These are phyloP conservation scores for Eueremaeus valkanovi DNA, from an alignment of 2,888 invertebrate species.

Conservation along the genomic window DNA sequence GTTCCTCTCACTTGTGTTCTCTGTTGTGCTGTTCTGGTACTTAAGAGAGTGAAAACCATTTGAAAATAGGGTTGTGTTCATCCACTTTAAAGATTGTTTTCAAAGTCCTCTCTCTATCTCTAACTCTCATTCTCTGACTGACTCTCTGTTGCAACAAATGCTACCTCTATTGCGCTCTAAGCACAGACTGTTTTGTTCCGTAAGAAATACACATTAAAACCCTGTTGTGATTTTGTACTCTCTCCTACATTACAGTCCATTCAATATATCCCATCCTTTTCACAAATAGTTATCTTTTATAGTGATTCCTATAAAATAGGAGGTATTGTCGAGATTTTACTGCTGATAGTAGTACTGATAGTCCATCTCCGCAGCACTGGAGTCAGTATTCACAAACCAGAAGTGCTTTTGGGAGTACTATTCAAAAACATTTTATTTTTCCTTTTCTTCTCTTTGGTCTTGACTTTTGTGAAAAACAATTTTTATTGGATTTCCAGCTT, in stretches of 20 bases:
- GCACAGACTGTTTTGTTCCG: neutral
- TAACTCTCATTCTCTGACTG: neutral
- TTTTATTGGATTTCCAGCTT: neutral
- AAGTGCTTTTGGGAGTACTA: neutral
- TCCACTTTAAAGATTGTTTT: neutral
- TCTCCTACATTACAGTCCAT: neutral
- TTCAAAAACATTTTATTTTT: neutral
- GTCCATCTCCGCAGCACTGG: too few species aligned
- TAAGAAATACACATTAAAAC: constrained; percentile 9
- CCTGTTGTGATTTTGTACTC: constrained; percentile 13
- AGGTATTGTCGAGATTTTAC: neutral
- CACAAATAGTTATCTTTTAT: constrained; percentile 14
- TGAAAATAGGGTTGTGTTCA: constrained; percentile 22
- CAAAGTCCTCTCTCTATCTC: neutral
- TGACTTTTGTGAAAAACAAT: neutral
- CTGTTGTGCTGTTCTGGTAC: constrained; percentile 17
- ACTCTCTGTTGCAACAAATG: neutral
- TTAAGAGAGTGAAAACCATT: constrained; percentile 31
- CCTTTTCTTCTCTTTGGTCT: neutral
- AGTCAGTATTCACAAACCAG: constrained; percentile 1
- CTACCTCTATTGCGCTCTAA: neutral
- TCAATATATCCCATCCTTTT: constrained; percentile 20
- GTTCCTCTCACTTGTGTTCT: neutral
- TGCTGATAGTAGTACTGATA: too few species aligned
- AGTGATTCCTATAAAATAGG: neutral